phyloP scores from a whole-genome alignment of 2,888 invertebrate species.

The Mayetiola destructor region DNA sequence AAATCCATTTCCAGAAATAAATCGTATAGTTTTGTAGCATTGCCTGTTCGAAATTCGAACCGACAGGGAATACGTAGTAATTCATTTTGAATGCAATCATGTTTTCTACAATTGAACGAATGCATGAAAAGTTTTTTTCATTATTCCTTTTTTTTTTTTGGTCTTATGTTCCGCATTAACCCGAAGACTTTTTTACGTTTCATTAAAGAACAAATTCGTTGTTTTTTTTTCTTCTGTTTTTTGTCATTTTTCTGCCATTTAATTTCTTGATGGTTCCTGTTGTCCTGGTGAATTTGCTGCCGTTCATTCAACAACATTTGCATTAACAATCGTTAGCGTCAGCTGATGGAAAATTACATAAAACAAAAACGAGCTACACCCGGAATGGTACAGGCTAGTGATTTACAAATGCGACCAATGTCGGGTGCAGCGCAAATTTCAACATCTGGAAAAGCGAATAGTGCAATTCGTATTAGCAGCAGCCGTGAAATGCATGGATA shows the following conservation, averaged over 20 bases:
- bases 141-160: background rate
- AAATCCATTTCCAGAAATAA: too few species aligned
- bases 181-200: background rate
- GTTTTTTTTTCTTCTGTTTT: background rate
- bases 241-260: background rate
- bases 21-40: too few species aligned
- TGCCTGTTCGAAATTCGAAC: too few species aligned
- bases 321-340: constrained; percentile 43
- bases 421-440: constrained; percentile 61
- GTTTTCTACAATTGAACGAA: too few species aligned
- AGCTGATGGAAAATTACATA: constrained; percentile 78
- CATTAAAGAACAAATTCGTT: background rate
- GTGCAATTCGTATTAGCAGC: constrained; percentile 40
- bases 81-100: too few species aligned
- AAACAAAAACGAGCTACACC: constrained; percentile 70
- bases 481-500: constrained; percentile 39
- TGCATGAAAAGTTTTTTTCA: background rate
- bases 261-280: too few species aligned
- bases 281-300: too few species aligned
- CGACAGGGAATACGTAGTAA: too few species aligned
- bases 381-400: constrained; percentile 78
- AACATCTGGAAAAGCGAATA: constrained; percentile 39
- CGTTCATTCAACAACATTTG: constrained; percentile 20
- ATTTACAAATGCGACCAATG: constrained; percentile 56
- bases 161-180: background rate